Evolutionary conservation across 2,888 invertebrate species (phyloP), one percentile per base, ranked within the genome.

Genomic region (Tiliacea citrago): DNA sequence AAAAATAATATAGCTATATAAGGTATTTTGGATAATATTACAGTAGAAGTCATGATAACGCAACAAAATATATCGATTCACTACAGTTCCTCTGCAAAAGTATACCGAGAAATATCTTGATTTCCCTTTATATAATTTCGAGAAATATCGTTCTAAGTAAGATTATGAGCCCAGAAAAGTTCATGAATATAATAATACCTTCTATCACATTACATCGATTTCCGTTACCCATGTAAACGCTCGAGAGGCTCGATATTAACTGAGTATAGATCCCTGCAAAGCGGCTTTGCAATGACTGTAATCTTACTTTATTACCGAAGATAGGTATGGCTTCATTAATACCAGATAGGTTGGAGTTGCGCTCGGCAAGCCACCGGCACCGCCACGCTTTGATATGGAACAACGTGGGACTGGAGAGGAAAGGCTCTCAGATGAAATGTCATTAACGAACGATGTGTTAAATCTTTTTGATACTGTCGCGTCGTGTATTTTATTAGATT

Each of bases 241-340:
- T 58, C 35, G 70, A 77, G 55, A n/a, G 65, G 78, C 63, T 73
- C 73, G 77, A 75, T 86, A 88, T 83, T 84, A 86, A 81, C 79
- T 72, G 75, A 72, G 73, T 71, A 84, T 73, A 81, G 83, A 86
- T 81, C 84, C 84, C 73, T 63, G 78, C 78, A 81, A 82, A 84
- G 88, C 85, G 88, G 87, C 89, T 88, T 87, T 88, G 91, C 90
- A 91, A 91, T 90, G 91, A 88, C 90, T 88, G 84, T 93, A 93
- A 94, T 93, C 93, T 91, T 87, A 89, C 90, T 91, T 93, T 92
- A 93, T 93, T 92, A 90, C 92, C 83, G 80, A 84, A 87, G 91
- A 88, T 88, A 88, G 85, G 84, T 79, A 63, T 79, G 91, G 91
- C 91, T 93, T 93, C 93, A 91, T 93, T 93, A 93, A 92, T 92